Evolutionary conservation across 1,140 invertebrate genomes (phyloP), one percentile per base, ranked within the genome.

Genomic region (Drosophila yakuba): DNA sequence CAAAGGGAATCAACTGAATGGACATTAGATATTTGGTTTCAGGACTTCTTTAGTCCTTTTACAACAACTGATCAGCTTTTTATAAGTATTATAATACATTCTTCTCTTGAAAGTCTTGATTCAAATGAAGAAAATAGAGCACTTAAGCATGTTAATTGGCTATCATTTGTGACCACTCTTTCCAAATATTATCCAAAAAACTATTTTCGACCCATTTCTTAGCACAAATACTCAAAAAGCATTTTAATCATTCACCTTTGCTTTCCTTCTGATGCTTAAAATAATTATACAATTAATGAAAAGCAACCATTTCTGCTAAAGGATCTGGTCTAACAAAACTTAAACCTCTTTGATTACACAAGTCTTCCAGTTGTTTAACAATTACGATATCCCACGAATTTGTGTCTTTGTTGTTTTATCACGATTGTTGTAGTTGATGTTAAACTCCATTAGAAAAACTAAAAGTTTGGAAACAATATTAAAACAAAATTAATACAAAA

Each of bases 151-250:
- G 4, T 25, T 25, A 4, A 25, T 25, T 25, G 4, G 25, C 25
- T 25, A 17, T 44, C 43, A 44, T 44, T 44, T 20, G 15, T 10
- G 17, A 44, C 0, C 43, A 20, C 10, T 17, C 10, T 20, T 45
- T 4, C 17, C 4, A 45, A 20, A 12, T 20, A 1, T 4, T 8
- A 43, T 3, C 7, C 20, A 4, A 2, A 11, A 20, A 45, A 44
- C 14, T 20, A 44, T 45, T 23, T 2, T 11, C 12, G 4, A 23
- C 2, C 10, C 12, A 25, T 25, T 25, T 14, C 4, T 11, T 47
- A 47, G 44, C 44, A 25, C 44, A 47, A 47, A 47, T 47, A 47
- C 44, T 25, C 20, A 47, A 23, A 43, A 2, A 43, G 41, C 41
- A 43, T 43, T 43, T 43, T 8, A 17, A 17, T 39, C 38, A 12